phyloP scores from a whole-genome alignment of 1,140 invertebrate species.

The Macrobrachium nipponense region DNA sequence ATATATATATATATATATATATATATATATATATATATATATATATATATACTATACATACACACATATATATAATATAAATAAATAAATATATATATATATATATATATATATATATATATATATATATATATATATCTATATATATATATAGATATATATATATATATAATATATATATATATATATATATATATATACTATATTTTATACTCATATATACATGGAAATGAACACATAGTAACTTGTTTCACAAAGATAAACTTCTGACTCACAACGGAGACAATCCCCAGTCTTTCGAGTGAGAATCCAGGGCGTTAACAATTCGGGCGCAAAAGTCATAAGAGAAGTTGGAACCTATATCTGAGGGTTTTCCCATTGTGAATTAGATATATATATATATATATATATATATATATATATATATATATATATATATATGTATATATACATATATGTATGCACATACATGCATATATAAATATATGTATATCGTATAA shows the following conservation, averaged over 20 bases:
- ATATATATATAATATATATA: background rate
- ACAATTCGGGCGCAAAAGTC: no score
- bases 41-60: background rate
- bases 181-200: slow-evolving; percentile 20
- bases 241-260: background rate
- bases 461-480: no score
- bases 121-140: slow-evolving; percentile 4
- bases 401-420: no score
- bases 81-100: slow-evolving; percentile 6
- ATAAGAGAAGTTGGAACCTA: no score
- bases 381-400: no score
- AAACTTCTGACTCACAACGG: background rate
- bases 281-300: no score
- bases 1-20: slow-evolving; percentile 20
- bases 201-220: slow-evolving; percentile 16
- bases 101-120: slow-evolving; percentile 9
- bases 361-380: no score
- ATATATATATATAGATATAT: background rate
- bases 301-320: no score
- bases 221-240: background rate
- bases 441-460: no score
- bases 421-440: no score
- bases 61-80: background rate
- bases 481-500: no score
- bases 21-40: slow-evolving; percentile 13